These are phyloP conservation scores for Rotaria sp. DNA, from an alignment of 2,888 invertebrate species.

Conservation along the genomic window DNA sequence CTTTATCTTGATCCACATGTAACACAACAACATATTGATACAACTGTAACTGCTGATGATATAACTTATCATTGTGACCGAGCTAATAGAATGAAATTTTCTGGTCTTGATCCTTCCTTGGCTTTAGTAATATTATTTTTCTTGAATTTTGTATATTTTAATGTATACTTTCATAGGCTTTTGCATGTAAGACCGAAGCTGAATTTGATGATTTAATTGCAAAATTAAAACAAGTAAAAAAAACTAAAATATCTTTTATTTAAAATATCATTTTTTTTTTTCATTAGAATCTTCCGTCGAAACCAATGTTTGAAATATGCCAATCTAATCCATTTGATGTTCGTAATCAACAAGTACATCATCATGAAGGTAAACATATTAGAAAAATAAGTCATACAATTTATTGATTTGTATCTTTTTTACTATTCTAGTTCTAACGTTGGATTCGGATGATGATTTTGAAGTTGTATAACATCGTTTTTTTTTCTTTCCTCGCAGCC, in stretches of 20 bases:
- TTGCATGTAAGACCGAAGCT: not conserved
- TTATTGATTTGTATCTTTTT: not conserved
- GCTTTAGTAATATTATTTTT: slow-evolving; percentile 61
- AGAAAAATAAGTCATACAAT: not conserved
- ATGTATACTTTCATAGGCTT: not conserved
- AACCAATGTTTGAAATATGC: slow-evolving; percentile 37
- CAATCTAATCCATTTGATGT: slow-evolving; percentile 1
- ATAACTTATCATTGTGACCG: slow-evolving; percentile 70
- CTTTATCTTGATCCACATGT: slow-evolving; percentile 93
- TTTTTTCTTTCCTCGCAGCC: not conserved
- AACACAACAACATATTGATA: slow-evolving; percentile 65
- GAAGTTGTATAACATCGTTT: not conserved
- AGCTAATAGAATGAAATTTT: slow-evolving; percentile 74
- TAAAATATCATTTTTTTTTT: not conserved
- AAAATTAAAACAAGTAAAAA: not conserved
- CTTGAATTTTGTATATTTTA: not conserved
- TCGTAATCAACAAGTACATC: not conserved
- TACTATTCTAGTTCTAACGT: not conserved
- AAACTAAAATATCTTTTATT: not conserved
- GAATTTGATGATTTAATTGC: not conserved
- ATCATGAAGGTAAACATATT: not conserved
- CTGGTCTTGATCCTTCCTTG: slow-evolving; percentile 84
- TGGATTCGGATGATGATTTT: slow-evolving; percentile 11
- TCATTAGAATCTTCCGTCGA: not conserved
- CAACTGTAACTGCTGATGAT: slow-evolving; percentile 52